Conservation (phyloP, 2,113 vertebrate species). For the Dolichallabes microphthalmus region DNA sequence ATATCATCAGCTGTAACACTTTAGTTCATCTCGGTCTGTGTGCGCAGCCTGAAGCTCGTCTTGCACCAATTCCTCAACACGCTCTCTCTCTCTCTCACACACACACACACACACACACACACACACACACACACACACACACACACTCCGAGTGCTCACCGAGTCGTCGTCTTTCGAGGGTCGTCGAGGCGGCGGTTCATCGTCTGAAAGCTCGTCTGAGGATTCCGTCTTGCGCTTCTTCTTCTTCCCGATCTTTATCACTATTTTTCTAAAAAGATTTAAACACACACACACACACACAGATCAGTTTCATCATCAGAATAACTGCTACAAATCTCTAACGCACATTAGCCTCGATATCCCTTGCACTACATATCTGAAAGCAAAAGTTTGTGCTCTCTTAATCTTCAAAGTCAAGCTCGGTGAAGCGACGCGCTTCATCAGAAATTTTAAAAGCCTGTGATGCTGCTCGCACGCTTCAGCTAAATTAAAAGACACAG, state of each 20-base stretch:
- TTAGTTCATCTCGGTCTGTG: neutral
- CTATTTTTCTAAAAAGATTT: slow-evolving; percentile 81
- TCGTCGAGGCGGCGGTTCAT: slow-evolving; percentile 78
- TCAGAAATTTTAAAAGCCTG: neutral
- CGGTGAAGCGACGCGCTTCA: neutral
- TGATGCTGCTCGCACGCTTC: neutral
- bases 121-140: neutral
- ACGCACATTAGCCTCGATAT: too few relatives aligned
- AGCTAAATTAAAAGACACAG: neutral
- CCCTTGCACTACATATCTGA: neutral
- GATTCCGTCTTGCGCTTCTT: slow-evolving; percentile 93
- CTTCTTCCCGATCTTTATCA: slow-evolving; percentile 95
- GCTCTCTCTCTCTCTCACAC: neutral
- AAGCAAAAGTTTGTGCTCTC: neutral
- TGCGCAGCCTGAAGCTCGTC: neutral
- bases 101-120: neutral
- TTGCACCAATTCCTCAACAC: neutral
- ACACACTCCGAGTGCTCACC: slow-evolving; percentile 67
- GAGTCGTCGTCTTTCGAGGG: slow-evolving; percentile 82
- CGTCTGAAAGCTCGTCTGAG: slow-evolving; percentile 89
- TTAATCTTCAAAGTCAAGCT: neutral
- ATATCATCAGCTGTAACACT: neutral
- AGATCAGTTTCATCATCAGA: neutral
- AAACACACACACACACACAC: neutral
- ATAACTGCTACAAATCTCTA: neutral